A percentile compares a stretch with the other conserved stretches of the same genome.
Evolutionary conservation across 2,113 vertebrate genomes (phyloP).

Genomic region (Pseudopipra pipra): DNA sequence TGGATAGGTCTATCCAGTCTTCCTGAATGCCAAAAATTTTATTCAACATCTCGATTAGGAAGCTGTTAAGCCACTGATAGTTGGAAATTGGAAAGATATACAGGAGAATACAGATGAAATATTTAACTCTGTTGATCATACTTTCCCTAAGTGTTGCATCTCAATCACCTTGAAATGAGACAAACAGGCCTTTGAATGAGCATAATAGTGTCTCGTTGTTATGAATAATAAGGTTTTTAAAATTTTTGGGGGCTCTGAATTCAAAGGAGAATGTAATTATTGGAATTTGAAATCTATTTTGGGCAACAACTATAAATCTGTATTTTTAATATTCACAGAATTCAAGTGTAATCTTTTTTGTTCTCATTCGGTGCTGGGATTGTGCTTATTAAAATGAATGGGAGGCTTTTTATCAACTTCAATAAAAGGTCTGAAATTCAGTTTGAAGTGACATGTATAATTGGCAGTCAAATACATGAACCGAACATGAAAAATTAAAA

Average conservation of each 20-base stretch:
- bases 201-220: neutral
- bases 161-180: neutral
- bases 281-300: neutral
- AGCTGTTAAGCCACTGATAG: neutral
- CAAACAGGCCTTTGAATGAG: neutral
- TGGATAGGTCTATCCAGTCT: neutral
- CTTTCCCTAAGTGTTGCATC: neutral
- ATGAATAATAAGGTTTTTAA: neutral
- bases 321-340: slow-evolving; percentile 4
- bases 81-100: neutral
- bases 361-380: neutral
- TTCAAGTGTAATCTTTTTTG: neutral
- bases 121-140: neutral
- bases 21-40: neutral
- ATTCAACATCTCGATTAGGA: neutral
- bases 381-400: neutral
- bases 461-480: neutral
- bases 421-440: neutral
- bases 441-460: neutral
- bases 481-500: neutral
- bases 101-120: neutral
- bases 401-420: neutral
- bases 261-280: neutral
- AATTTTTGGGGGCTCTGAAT: neutral
- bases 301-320: neutral